These are phyloP conservation scores for Pseudococcus jackbeardsleyi DNA, from an alignment of 2,888 invertebrate genomes.

Conservation along the genomic window DNA sequence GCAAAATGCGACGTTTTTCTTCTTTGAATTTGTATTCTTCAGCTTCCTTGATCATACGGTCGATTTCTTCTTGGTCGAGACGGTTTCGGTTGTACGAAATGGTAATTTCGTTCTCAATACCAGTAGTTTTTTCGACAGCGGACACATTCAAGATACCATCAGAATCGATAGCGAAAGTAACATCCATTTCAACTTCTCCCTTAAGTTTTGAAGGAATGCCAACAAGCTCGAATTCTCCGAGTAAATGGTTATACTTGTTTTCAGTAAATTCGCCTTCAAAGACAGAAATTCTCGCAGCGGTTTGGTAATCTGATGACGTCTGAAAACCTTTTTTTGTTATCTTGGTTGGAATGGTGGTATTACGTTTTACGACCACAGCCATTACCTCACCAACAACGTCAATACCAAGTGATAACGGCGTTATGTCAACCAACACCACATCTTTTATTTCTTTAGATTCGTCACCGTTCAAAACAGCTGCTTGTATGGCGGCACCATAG, in stretches of 20 bases:
- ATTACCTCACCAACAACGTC: no score
- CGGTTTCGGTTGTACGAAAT: slow-evolving; percentile 94
- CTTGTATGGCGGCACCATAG: no score
- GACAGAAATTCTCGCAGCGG: no score
- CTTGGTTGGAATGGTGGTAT: no score
- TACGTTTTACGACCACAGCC: no score
- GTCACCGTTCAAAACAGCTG: no score
- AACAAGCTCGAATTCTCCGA: slow-evolving; percentile 77
- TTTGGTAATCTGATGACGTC: no score
- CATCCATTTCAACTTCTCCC: slow-evolving; percentile 91
- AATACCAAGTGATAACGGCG: slow-evolving; percentile 72
- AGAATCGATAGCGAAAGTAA: not conserved
- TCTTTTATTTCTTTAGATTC: no score
- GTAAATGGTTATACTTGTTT: slow-evolving; percentile 89
- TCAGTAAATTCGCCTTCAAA: slow-evolving; percentile 75
- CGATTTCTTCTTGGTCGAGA: slow-evolving; percentile 93
- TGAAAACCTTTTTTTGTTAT: no score
- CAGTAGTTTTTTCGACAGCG: slow-evolving; percentile 71
- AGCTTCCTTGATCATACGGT: slow-evolving; percentile 92
- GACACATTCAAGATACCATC: slow-evolving; percentile 82
- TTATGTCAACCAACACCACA: no score
- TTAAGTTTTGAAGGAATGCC: slow-evolving; percentile 72
- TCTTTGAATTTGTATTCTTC: slow-evolving; percentile 90
- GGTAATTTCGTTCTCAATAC: slow-evolving; percentile 81
- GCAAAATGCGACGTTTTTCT: slow-evolving; percentile 86